Conservation (phyloP, 2,113 vertebrate species). For the Willisornis vidua region DNA sequence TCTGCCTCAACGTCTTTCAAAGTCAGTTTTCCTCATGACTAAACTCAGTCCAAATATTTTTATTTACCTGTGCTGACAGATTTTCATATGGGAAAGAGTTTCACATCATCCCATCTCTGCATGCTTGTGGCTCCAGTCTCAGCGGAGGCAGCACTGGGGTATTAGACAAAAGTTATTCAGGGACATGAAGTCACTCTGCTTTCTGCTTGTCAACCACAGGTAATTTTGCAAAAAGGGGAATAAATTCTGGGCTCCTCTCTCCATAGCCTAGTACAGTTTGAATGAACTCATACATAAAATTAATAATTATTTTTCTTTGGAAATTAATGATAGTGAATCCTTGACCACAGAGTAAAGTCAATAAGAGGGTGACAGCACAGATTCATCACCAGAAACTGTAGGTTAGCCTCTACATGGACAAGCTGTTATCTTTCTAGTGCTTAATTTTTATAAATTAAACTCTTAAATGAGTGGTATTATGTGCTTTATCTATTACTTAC, state of each 20-base stretch:
- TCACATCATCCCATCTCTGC: neutral
- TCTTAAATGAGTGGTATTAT: neutral
- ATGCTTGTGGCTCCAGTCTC: neutral
- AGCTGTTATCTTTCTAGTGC: neutral
- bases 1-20: slow-evolving; percentile 45
- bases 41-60: slow-evolving; percentile 53
- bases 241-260: neutral
- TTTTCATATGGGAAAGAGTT: slow-evolving; percentile 25
- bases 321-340: neutral
- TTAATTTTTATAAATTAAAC: neutral
- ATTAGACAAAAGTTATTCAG: neutral
- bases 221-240: neutral
- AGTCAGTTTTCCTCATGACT: slow-evolving; percentile 42
- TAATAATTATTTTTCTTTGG: fast-evolving
- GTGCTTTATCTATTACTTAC: neutral
- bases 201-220: neutral
- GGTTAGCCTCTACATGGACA: neutral
- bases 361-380: neutral
- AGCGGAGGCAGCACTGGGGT: neutral
- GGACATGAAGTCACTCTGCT: neutral
- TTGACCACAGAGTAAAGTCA: neutral
- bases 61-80: slow-evolving; percentile 58
- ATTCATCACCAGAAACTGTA: neutral
- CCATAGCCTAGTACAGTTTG: neutral
- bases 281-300: neutral